Percentiles rank a stretch among this genome's conserved stretches.
Conservation (phyloP, 1,140 invertebrate genomes). For the Mamestra configurata region DNA sequence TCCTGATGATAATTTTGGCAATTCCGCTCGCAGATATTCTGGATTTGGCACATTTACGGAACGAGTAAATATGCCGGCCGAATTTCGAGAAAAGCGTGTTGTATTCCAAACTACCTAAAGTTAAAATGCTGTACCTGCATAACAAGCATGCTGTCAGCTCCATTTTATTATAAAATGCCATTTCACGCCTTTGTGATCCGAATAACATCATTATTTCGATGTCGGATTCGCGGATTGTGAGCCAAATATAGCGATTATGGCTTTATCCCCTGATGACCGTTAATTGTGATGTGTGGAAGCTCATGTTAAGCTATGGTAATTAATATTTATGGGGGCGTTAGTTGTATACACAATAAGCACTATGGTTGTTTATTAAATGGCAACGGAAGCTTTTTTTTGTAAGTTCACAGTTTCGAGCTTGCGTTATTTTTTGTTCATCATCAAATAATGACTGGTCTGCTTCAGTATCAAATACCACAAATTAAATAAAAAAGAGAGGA, state of each 20-base stretch:
- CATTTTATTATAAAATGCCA: slow-evolving; percentile 11
- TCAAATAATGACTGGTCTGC: no score
- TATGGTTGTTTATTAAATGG: no score
- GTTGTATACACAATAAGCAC: background rate
- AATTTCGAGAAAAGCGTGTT: background rate
- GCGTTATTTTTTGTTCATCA: no score
- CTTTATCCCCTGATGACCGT: background rate
- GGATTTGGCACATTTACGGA: background rate
- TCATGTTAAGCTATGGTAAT: background rate
- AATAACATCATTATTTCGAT: slow-evolving; percentile 13
- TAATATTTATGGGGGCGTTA: background rate
- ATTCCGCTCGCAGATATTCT: no score
- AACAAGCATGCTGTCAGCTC: background rate
- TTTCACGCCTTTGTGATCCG: slow-evolving; percentile 23
- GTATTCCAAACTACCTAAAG: background rate
- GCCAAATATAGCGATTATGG: slow-evolving; percentile 2
- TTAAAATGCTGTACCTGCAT: slow-evolving; percentile 10
- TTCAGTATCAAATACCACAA: no score
- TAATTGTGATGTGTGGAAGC: background rate
- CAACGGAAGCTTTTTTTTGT: no score
- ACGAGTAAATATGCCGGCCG: background rate
- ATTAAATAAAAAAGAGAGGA: no score
- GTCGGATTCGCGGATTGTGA: background rate
- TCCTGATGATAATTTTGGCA: no score
- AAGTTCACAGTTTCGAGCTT: no score